Percentiles rank a stretch among this genome's conserved stretches.
These are phyloP conservation scores for Artemia franciscana DNA, from an alignment of 1,140 invertebrate species.

Conservation along the genomic window DNA sequence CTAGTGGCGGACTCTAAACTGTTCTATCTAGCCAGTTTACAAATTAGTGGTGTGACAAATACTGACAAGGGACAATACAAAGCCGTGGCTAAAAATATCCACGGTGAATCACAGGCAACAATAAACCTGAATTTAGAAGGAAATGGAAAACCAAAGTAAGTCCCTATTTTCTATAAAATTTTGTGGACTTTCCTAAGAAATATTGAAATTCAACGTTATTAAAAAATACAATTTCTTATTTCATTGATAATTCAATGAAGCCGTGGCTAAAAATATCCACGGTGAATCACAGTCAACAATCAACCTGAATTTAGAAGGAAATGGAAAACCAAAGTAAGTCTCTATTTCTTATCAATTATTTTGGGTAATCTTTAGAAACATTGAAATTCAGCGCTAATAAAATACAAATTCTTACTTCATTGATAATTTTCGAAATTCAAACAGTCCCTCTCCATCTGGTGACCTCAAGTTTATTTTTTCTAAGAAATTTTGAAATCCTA, in stretches of 20 bases:
- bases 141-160: conserved; percentile 38
- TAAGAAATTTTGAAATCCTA: no score
- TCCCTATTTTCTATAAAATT: background rate
- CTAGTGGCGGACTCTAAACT: conserved; percentile 54
- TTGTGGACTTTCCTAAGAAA: background rate
- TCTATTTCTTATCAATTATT: no score
- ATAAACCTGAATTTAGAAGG: conserved; percentile 90
- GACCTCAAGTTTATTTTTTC: no score
- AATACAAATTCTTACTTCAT: no score
- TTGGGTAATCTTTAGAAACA: no score
- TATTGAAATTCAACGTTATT: background rate
- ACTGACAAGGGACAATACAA: conserved; percentile 78
- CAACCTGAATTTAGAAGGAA: conserved; percentile 81
- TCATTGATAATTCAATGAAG: no score
- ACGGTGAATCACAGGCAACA: conserved; percentile 72
- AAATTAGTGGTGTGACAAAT: conserved; percentile 56
- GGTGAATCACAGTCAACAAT: conserved; percentile 81
- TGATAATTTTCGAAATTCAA: no score
- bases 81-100: conserved; percentile 70
- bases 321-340: conserved; percentile 38
- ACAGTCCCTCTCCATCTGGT: no score
- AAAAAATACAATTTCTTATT: no score
- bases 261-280: conserved; percentile 68
- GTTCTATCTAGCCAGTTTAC: conserved; percentile 62
- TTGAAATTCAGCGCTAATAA: no score